phyloP scores from a whole-genome alignment of 35 echinoderm and acorn worm species.

The Ophioderma brevispina region DNA sequence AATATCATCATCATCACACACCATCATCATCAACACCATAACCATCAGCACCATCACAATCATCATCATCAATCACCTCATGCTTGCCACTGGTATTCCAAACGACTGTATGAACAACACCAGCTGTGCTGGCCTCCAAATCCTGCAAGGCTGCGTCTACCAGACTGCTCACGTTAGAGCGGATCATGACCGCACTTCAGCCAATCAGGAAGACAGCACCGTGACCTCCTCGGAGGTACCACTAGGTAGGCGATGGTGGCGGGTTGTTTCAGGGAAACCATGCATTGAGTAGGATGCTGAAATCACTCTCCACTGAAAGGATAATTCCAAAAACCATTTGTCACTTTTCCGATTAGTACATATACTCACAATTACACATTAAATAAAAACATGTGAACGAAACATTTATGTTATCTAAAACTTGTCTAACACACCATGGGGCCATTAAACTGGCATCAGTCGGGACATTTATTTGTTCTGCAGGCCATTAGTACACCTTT shows the following conservation, averaged over 20 bases:
- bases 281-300: slow-evolving; percentile 62
- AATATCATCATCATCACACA: too few species aligned
- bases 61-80: too few species aligned
- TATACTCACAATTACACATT: too few species aligned
- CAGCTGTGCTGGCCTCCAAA: slow-evolving; percentile 90
- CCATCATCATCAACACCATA: too few species aligned
- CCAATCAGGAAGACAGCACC: slow-evolving; percentile 96
- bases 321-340: neutral
- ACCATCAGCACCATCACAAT: too few species aligned
- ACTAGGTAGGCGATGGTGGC: slow-evolving; percentile 84
- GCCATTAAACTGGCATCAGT: too few species aligned
- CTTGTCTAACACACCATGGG: too few species aligned
- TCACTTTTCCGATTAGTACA: too few species aligned
- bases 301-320: slow-evolving; percentile 60
- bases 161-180: slow-evolving; percentile 78
- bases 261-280: slow-evolving; percentile 80
- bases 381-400: too few species aligned
- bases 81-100: slow-evolving; percentile 95
- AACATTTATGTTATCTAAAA: too few species aligned
- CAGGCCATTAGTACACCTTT: too few species aligned
- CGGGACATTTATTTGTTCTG: too few species aligned
- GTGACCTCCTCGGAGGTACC: slow-evolving; percentile 97
- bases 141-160: slow-evolving; percentile 90
- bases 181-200: slow-evolving; percentile 95
- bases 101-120: slow-evolving; percentile 97